Conservation (phyloP, 2,113 vertebrate species). For the Chaetura pelagica region DNA sequence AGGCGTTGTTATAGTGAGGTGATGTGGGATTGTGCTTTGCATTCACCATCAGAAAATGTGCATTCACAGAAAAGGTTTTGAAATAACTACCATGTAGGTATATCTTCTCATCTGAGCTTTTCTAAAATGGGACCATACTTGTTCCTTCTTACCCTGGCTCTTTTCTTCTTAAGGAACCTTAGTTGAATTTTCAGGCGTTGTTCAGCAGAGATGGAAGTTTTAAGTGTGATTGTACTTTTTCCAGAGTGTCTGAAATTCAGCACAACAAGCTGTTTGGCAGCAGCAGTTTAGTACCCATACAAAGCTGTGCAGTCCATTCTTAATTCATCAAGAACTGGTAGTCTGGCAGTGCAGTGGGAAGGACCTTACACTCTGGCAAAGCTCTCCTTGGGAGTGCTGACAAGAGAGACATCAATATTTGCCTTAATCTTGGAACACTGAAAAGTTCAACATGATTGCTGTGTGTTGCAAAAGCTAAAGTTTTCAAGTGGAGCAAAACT, state of each 20-base stretch:
- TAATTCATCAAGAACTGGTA: background rate
- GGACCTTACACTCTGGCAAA: background rate
- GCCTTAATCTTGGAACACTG: background rate
- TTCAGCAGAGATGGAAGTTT: background rate
- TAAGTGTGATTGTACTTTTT: background rate
- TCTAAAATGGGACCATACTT: background rate
- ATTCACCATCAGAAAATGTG: background rate
- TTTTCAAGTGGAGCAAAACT: background rate
- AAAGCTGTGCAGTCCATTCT: background rate
- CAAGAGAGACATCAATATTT: slow-evolving; percentile 20
- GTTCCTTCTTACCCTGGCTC: background rate
- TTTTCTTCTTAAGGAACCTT: background rate
- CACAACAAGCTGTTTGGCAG: background rate
- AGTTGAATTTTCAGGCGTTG: background rate
- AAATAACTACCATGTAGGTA: background rate
- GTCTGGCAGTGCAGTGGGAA: background rate
- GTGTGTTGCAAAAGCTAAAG: background rate
- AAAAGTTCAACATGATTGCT: rapidly evolving
- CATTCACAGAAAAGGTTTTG: background rate
- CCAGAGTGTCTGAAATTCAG: background rate
- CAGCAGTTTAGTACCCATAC: background rate
- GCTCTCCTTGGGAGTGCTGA: background rate
- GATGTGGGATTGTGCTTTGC: background rate
- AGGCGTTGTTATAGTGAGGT: background rate
- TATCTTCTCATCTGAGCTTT: background rate